Evolutionary conservation across 1,140 invertebrate genomes (phyloP).

Genomic region (Atta texana): DNA sequence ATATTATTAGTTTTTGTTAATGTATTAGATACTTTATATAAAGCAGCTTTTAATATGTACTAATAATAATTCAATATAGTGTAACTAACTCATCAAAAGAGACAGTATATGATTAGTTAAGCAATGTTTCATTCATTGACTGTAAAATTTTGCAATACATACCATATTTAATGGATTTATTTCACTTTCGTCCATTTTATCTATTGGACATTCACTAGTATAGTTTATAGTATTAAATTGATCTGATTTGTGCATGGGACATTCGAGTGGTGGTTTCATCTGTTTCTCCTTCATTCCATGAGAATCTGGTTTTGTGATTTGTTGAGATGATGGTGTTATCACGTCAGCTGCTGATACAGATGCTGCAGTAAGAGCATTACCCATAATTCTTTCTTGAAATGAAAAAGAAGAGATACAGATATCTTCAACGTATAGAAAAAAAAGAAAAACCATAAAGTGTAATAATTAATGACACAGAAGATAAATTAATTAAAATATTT

Average conservation of each 20-base stretch:
- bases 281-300: conserved; percentile 76
- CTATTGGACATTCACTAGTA: conserved; percentile 89
- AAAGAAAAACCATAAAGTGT: background rate
- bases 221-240: conserved; percentile 68
- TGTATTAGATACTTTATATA: no score
- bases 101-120: background rate
- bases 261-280: conserved; percentile 89
- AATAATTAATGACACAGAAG: background rate
- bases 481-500: background rate
- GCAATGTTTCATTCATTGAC: conserved; percentile 22
- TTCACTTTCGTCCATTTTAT: conserved; percentile 87
- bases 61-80: no score
- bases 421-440: background rate
- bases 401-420: background rate
- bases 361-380: conserved; percentile 88
- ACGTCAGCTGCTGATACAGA: conserved; percentile 85
- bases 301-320: conserved; percentile 40
- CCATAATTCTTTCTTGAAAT: conserved; percentile 84
- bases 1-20: no score
- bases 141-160: background rate
- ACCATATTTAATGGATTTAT: conserved; percentile 95
- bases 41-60: no score
- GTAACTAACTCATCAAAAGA: no score
- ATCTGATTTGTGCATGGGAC: conserved; percentile 90
- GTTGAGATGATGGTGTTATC: conserved; percentile 77